These are phyloP conservation scores for Chlorops oryzae DNA, from an alignment of 1,140 invertebrate species.

Conservation along the genomic window DNA sequence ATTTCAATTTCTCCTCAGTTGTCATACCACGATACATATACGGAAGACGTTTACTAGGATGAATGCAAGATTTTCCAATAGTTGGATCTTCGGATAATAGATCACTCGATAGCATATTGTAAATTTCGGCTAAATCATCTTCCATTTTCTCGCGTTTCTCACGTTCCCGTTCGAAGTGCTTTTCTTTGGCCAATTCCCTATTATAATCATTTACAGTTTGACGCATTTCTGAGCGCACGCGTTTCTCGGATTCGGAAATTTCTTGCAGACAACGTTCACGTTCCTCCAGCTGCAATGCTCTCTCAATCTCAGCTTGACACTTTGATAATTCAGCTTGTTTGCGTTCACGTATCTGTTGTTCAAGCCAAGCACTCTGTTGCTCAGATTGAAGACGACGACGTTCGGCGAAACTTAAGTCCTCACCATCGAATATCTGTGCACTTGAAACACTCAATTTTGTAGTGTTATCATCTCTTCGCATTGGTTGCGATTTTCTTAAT, in stretches of 20 bases:
- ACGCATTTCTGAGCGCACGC: constrained; percentile 59
- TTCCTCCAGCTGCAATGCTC: constrained; percentile 51
- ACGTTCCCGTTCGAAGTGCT: constrained; percentile 20
- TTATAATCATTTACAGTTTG: constrained; percentile 69
- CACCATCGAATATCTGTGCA: constrained; percentile 76
- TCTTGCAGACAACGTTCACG: constrained; percentile 59
- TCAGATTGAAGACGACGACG: constrained; percentile 63
- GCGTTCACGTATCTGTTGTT: constrained; percentile 64
- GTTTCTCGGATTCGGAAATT: constrained; percentile 36
- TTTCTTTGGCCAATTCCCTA: constrained; percentile 47
- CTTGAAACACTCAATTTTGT: constrained; percentile 61
- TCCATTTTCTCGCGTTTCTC: constrained; percentile 55
- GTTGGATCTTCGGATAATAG: constrained; percentile 79
- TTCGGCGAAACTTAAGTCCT: constrained; percentile 59
- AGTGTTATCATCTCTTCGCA: constrained; percentile 64
- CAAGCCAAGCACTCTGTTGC: constrained; percentile 70
- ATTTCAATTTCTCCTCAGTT: constrained; percentile 60
- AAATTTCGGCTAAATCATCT: constrained; percentile 78
- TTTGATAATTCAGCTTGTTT: constrained; percentile 57
- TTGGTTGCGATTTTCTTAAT: constrained; percentile 67
- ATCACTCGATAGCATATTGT: constrained; percentile 79
- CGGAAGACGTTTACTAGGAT: constrained; percentile 62
- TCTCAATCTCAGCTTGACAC: constrained; percentile 57
- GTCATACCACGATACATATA: constrained; percentile 82
- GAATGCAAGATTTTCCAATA: constrained; percentile 67